A percentile compares a stretch with the other conserved stretches of the same genome.
Conservation (phyloP, 2,797 vertebrate species). For the Anguilla megastoma region DNA sequence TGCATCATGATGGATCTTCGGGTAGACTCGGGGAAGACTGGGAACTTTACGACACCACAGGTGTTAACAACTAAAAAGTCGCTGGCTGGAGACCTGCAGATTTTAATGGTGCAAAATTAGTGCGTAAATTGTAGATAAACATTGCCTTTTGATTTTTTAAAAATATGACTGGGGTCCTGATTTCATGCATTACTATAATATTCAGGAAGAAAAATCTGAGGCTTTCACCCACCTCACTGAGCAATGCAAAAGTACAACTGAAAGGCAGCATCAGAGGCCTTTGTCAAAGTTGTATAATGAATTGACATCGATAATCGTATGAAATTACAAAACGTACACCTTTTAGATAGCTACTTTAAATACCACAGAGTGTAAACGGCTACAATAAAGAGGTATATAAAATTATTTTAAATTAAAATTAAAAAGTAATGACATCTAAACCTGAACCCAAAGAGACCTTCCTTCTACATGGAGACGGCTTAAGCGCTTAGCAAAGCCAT, state of each 20-base stretch:
- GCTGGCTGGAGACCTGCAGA: background rate
- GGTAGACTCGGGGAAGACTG: background rate
- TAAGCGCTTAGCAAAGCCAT: background rate
- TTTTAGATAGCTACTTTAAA: background rate
- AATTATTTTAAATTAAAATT: background rate
- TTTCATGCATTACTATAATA: background rate
- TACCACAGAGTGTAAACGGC: background rate
- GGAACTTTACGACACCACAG: background rate
- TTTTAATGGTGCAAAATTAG: background rate
- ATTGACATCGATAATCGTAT: background rate
- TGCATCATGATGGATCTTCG: constrained; percentile 29
- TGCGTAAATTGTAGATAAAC: background rate
- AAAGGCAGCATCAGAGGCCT: background rate
- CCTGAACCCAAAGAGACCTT: background rate
- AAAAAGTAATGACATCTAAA: background rate
- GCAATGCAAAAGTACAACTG: background rate
- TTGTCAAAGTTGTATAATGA: background rate
- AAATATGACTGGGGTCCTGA: too few relatives aligned
- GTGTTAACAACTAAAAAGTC: background rate
- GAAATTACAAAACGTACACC: background rate
- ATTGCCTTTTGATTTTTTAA: background rate
- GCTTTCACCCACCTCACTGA: background rate
- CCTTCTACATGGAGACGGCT: background rate
- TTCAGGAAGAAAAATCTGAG: background rate
- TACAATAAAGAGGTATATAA: background rate